Evolutionary conservation across 2,113 vertebrate genomes (phyloP), one percentile per base, ranked within the genome.

Genomic region (Orthochromis indermauri): DNA sequence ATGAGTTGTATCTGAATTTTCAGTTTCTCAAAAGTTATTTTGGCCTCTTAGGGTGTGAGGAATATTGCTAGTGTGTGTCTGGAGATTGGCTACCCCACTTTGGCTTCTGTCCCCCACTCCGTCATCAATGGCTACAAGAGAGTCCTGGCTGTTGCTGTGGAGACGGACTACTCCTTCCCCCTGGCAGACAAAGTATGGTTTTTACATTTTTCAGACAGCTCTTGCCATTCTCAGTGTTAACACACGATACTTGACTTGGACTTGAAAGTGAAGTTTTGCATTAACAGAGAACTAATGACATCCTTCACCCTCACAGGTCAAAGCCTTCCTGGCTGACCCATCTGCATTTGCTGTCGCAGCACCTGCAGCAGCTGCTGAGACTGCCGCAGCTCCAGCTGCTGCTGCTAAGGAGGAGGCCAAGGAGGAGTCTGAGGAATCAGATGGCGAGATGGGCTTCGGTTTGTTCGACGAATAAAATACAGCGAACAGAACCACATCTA

Each of bases 1-100:
- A 40, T 12, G 7, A 3, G 7, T 35, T 80, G 13, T 76, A 13
- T 13, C 6, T 78, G 12, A 81, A 61, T 51, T 78, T 47, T 21
- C 8, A 26, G 1, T 42, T 66, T 78, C 45, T 78, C 3, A 68
- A 3, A 6, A n/a, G 37, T 12, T 21, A 14, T 21, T 80, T 2
- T 68, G 0, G 3, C 21, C 42, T 12, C 14, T 24, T 86, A 99
- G 99, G 98, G 99, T 80, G 98, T 99, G 83, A 97, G 98, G 59
- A 99, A 99, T 3, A 97, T 99, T 12, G 99, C 99, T 86, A 99
- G 99, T 0, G 96, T 99, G 17, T 99, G 98, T 80, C 97, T 99
- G 95, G 97, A 99, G 82, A 99, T 99, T 5, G 98, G 98, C n/a
- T 99, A 99, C 92, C 99, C 98, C 0, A 99, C 98, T 71, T 95